Conservation (phyloP, 2,888 invertebrate genomes). For the Caenorhabditis sinica region DNA sequence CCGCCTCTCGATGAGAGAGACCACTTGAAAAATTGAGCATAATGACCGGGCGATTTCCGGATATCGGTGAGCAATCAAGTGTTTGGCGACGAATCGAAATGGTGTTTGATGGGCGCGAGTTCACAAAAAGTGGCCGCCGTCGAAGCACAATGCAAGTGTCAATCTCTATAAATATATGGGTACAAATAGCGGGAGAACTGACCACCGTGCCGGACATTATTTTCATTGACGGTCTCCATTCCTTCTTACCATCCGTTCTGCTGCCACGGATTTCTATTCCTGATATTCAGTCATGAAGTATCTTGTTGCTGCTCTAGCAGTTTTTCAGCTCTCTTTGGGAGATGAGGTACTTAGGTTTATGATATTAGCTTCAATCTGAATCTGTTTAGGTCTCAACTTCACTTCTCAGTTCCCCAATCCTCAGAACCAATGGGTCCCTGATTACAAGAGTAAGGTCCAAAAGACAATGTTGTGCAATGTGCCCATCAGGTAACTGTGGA, state of each 20-base stretch:
- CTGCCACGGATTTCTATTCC: constrained; percentile 18
- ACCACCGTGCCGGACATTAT: constrained; percentile 64
- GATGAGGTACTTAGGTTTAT: constrained; percentile 16
- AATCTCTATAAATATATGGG: constrained; percentile 71
- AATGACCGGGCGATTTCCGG: constrained; percentile 65
- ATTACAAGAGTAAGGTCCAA: constrained; percentile 67
- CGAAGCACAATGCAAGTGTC: constrained; percentile 68
- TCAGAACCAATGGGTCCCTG: constrained; percentile 40
- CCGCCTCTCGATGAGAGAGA: constrained; percentile 40
- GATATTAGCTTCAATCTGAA: neutral
- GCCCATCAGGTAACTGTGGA: constrained; percentile 70
- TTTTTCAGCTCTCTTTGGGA: constrained; percentile 32
- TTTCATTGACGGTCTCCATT: constrained; percentile 23
- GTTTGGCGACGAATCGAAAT: constrained; percentile 55
- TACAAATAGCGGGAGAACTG: constrained; percentile 68
- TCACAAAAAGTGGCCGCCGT: constrained; percentile 58
- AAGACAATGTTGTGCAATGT: constrained; percentile 77
- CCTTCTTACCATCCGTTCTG: constrained; percentile 9
- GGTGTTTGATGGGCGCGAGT: constrained; percentile 65
- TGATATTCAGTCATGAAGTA: constrained; percentile 34
- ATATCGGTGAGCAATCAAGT: constrained; percentile 64
- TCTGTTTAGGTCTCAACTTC: constrained; percentile 30
- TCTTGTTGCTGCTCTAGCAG: constrained; percentile 47
- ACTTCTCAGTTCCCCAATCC: constrained; percentile 17
- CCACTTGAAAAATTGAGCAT: constrained; percentile 63